These are phyloP conservation scores for Nothocercus nigrocapillus DNA, from an alignment of 2,113 vertebrate species.

Conservation along the genomic window DNA sequence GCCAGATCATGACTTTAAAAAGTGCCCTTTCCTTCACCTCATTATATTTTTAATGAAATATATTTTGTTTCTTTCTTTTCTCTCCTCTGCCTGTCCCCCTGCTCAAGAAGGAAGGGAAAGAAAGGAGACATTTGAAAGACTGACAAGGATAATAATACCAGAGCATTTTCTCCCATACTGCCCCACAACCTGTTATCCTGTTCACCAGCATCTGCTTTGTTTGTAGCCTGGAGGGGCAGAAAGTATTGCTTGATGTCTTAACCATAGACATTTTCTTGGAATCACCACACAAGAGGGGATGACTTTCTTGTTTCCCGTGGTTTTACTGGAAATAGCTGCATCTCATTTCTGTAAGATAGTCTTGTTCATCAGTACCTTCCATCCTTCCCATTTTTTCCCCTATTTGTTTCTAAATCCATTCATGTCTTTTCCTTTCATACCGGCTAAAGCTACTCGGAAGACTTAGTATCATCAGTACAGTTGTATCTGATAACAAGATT, in stretches of 20 bases:
- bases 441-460: neutral
- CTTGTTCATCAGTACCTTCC: neutral
- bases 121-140: neutral
- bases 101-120: neutral
- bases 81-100: neutral
- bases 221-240: neutral
- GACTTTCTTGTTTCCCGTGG: neutral
- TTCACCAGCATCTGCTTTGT: neutral
- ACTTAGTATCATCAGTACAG: neutral
- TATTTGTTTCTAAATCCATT: neutral
- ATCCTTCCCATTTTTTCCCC: neutral
- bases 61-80: neutral
- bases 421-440: neutral
- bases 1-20: neutral
- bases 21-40: conserved; percentile 12
- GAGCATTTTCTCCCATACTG: neutral
- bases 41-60: conserved; percentile 31
- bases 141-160: neutral
- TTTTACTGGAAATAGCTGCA: neutral
- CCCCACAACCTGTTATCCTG: neutral
- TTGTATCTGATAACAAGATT: neutral
- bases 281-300: neutral
- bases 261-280: neutral
- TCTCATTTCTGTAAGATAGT: neutral
- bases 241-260: neutral